Evolutionary conservation across 2,113 vertebrate genomes (phyloP).

Genomic region (Sander vitreus): DNA sequence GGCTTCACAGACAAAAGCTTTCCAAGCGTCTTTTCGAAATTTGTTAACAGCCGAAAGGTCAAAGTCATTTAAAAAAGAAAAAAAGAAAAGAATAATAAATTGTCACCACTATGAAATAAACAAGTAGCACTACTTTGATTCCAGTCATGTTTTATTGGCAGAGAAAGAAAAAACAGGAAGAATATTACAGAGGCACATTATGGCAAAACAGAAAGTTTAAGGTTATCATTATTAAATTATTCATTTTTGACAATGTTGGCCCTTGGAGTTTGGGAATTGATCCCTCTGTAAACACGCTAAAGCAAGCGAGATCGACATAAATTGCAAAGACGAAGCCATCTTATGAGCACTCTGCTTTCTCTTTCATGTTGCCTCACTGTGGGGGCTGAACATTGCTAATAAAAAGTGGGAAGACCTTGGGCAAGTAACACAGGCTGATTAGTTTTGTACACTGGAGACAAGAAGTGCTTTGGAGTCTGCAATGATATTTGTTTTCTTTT

Average conservation of each 20-base stretch:
- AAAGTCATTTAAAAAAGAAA: slow-evolving; percentile 42
- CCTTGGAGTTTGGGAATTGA: slow-evolving; percentile 72
- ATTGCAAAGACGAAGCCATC: slow-evolving; percentile 69
- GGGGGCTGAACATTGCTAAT: slow-evolving; percentile 71
- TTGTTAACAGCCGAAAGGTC: slow-evolving; percentile 45
- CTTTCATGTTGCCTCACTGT: slow-evolving; percentile 80
- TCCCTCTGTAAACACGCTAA: slow-evolving; percentile 80
- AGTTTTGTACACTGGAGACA: slow-evolving; percentile 75
- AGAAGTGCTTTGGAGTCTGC: slow-evolving; percentile 71
- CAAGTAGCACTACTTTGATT: slow-evolving; percentile 59
- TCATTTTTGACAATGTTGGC: slow-evolving; percentile 72
- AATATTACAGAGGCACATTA: slow-evolving; percentile 69
- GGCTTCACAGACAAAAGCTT: slow-evolving; percentile 22
- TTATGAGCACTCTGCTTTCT: slow-evolving; percentile 48
- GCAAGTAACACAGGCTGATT: slow-evolving; percentile 74
- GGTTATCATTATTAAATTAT: slow-evolving; percentile 74
- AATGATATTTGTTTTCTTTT: slow-evolving; percentile 76
- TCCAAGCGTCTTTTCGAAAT: slow-evolving; percentile 28
- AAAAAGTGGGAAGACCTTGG: slow-evolving; percentile 75
- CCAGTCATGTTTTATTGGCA: slow-evolving; percentile 24
- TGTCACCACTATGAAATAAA: slow-evolving; percentile 56
- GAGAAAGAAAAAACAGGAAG: slow-evolving; percentile 17
- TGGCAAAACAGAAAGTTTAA: slow-evolving; percentile 70
- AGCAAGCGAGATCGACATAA: slow-evolving; percentile 73
- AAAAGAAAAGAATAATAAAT: slow-evolving; percentile 15